Conservation (phyloP, 2,797 vertebrate species). For the Danio tinwini region DNA sequence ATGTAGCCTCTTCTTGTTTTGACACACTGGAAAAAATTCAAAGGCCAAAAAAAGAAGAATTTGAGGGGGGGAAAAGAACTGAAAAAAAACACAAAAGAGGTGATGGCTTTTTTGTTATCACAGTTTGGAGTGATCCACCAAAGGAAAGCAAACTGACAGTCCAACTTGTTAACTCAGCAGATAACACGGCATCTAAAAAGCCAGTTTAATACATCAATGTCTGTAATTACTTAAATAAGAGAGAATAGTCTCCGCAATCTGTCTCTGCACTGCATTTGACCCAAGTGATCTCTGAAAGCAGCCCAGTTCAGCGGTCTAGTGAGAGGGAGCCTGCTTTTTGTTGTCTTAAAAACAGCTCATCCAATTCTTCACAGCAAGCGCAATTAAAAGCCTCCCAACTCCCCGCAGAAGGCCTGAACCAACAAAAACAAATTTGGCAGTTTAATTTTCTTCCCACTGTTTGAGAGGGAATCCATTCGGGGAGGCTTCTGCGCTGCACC, state of each 20-base stretch:
- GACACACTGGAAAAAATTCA: conserved; percentile 78
- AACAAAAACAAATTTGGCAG: conserved; percentile 86
- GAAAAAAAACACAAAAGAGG: conserved; percentile 59
- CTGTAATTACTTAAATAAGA: conserved; percentile 46
- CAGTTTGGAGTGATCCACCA: conserved; percentile 29
- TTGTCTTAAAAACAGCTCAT: conserved; percentile 72
- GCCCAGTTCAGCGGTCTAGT: conserved; percentile 38
- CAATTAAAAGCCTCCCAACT: conserved; percentile 83
- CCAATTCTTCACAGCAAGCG: conserved; percentile 79
- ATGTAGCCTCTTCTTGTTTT: conserved; percentile 84
- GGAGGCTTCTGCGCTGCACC: conserved; percentile 65
- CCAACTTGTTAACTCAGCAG: conserved; percentile 11
- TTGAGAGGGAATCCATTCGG: conserved; percentile 75
- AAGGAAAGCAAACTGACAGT: conserved; percentile 13
- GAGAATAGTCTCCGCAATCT: conserved; percentile 33
- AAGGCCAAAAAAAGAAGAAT: conserved; percentile 69
- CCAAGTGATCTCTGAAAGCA: conserved; percentile 39
- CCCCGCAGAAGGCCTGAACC: conserved; percentile 80
- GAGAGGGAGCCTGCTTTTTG: conserved; percentile 62
- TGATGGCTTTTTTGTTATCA: conserved; percentile 59
- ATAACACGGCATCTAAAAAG: conserved; percentile 17
- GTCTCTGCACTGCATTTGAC: conserved; percentile 43
- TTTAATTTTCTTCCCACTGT: conserved; percentile 87
- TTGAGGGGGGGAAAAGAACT: conserved; percentile 59
- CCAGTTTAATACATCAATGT: conserved; percentile 30